These are phyloP conservation scores for Characodon lateralis DNA, from an alignment of 2,797 vertebrate genomes.

Conservation along the genomic window DNA sequence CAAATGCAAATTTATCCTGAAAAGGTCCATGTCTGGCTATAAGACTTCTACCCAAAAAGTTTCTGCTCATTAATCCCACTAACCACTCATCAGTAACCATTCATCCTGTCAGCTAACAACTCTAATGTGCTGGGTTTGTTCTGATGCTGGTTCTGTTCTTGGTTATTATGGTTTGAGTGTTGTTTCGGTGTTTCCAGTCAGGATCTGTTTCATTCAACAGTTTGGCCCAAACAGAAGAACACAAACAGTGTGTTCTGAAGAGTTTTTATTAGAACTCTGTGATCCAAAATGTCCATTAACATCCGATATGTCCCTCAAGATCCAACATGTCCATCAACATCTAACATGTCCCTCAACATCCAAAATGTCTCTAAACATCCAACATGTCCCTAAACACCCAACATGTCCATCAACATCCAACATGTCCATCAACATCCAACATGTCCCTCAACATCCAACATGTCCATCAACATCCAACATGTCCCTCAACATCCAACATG, in stretches of 20 bases:
- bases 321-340: neutral
- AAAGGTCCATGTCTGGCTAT: neutral
- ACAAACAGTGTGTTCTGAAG: neutral
- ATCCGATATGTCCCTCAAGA: neutral
- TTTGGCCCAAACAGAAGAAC: neutral
- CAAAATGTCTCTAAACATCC: neutral
- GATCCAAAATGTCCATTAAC: neutral
- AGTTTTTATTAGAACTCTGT: neutral
- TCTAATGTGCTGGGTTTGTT: conserved; percentile 3
- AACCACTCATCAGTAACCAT: neutral
- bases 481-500: too few species aligned
- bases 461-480: too few species aligned
- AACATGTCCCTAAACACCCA: neutral
- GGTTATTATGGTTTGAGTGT: neutral
- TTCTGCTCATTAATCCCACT: conserved; percentile 20
- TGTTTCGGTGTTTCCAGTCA: neutral
- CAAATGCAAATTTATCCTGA: neutral
- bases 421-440: too few species aligned
- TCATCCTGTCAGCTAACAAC: neutral
- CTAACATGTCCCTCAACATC: neutral
- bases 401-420: too few species aligned
- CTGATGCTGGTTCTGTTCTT: neutral
- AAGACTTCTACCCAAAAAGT: conserved; percentile 18
- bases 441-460: too few species aligned
- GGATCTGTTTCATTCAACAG: neutral